Evolutionary conservation across 2,113 vertebrate species (phyloP).

Genomic region (Chloropsis cyanopogon): DNA sequence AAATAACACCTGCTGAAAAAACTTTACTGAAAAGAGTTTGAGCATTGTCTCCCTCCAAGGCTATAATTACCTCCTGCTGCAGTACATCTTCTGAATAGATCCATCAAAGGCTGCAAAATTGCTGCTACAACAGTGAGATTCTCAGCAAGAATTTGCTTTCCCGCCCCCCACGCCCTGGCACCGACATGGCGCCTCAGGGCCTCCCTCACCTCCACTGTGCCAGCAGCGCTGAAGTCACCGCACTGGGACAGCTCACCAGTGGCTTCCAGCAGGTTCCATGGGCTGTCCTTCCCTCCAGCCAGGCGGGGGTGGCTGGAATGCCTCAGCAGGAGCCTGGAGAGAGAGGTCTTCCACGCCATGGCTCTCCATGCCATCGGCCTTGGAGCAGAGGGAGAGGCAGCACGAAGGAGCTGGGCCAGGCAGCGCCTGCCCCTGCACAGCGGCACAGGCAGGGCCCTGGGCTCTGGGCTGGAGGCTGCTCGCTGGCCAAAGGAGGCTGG

Average conservation of each 20-base stretch:
- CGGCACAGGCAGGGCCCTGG: background rate
- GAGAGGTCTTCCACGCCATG: rapidly evolving
- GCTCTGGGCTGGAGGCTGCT: rapidly evolving
- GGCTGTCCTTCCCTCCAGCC: rapidly evolving
- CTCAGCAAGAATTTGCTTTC: background rate
- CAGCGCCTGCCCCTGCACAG: background rate
- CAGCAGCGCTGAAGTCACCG: rapidly evolving
- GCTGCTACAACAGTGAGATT: background rate
- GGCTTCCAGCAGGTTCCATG: background rate
- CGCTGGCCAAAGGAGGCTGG: rapidly evolving
- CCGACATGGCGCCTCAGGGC: background rate
- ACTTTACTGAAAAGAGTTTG: background rate
- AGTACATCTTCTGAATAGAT: background rate
- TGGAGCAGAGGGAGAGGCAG: no score
- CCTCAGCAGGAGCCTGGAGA: rapidly evolving
- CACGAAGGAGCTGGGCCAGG: background rate
- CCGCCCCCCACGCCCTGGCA: rapidly evolving
- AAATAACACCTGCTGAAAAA: background rate
- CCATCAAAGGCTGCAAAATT: background rate
- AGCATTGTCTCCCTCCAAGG: background rate
- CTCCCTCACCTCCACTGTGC: background rate
- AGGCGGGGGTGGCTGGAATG: rapidly evolving
- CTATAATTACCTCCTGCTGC: background rate
- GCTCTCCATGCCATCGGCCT: rapidly evolving
- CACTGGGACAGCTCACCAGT: rapidly evolving